Base-by-base conservation (phyloP, 2,797 vertebrate species). In the Morelia viridis region DNA sequence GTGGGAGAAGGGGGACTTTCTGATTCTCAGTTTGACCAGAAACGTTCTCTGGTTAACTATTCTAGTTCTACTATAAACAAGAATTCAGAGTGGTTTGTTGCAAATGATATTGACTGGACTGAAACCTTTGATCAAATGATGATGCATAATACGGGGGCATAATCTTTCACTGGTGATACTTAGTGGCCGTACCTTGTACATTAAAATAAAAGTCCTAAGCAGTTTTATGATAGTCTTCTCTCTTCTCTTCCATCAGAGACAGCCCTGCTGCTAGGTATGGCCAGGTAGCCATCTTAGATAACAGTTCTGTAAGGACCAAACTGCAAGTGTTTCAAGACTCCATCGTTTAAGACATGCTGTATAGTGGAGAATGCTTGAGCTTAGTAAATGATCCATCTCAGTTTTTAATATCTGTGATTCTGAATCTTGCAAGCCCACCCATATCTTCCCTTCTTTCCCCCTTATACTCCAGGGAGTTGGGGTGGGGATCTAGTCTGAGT, bases 71-170 rank as follows among this genome's bases (percentile, higher is more conserved):
- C 91, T 26, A 35, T 85, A 88, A 92, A 80, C 11, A 60, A 57
- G 22, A n/a, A 22, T 91, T 64, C 83, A 85, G 89, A 85, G 91
- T 64, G 93, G 15, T 57, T 53, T 91, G 19, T 89, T 56, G 2
- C 89, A 90, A 0, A 91, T 1, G 0, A 91, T 92, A 24, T 88
- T 71, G 90, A 35, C 4, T 91, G 61, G 17, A 41, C 92, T 93
- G 91, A 91, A 92, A 85, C 71, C 60, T 28, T 22, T 87, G 65
- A 11, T 0, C 60, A 93, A n/a, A 41, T 53, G 56, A 17, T 0
- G 0, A 58, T 85, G 53, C 0, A 0, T 89, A 62, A 91, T 62
- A 22, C 22, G 9, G 3, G 28, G 15, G 28, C 19, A 4, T 46
- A 84, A 0, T 89, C 85, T 53, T 88, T 87, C 46, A 76, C 15